phyloP scores from a whole-genome alignment of 2,888 invertebrate genomes.

The Netelia melanura region DNA sequence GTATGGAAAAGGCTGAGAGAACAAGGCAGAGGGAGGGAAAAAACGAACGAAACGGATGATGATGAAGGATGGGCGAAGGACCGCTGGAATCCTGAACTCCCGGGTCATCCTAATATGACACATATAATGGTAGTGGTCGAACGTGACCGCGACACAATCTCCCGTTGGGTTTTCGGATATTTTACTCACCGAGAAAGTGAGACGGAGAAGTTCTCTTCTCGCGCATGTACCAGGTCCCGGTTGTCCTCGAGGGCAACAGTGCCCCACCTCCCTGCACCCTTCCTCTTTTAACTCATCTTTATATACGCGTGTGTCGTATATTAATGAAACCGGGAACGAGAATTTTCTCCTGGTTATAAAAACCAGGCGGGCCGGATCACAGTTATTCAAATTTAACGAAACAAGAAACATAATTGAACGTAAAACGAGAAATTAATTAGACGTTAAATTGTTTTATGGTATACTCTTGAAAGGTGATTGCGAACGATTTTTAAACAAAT shows the following conservation, averaged over 20 bases:
- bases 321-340: slow-evolving; percentile 2
- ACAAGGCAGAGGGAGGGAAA: neutral
- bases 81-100: slow-evolving; percentile 56
- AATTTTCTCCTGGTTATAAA: slow-evolving; percentile 37
- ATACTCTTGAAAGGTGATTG: neutral
- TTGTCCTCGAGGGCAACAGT: slow-evolving; percentile 30
- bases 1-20: slow-evolving; percentile 2
- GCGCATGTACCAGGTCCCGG: slow-evolving; percentile 45
- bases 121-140: slow-evolving; percentile 45
- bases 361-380: slow-evolving; percentile 24
- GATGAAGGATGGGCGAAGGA: slow-evolving; percentile 31
- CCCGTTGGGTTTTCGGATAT: slow-evolving; percentile 44
- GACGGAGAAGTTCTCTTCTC: slow-evolving; percentile 27
- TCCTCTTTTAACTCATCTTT: neutral
- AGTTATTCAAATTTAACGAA: slow-evolving; percentile 37
- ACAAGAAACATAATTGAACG: slow-evolving; percentile 12
- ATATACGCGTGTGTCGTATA: neutral
- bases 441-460: slow-evolving; percentile 22
- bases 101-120: slow-evolving; percentile 68
- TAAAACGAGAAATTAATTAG: slow-evolving; percentile 42
- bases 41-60: slow-evolving; percentile 5
- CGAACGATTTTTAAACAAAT: neutral
- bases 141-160: slow-evolving; percentile 45
- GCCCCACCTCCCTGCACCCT: slow-evolving; percentile 6
- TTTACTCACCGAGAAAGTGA: slow-evolving; percentile 7